Evolutionary conservation across 2,888 invertebrate genomes (phyloP).

Genomic region (Watsonalla binaria): DNA sequence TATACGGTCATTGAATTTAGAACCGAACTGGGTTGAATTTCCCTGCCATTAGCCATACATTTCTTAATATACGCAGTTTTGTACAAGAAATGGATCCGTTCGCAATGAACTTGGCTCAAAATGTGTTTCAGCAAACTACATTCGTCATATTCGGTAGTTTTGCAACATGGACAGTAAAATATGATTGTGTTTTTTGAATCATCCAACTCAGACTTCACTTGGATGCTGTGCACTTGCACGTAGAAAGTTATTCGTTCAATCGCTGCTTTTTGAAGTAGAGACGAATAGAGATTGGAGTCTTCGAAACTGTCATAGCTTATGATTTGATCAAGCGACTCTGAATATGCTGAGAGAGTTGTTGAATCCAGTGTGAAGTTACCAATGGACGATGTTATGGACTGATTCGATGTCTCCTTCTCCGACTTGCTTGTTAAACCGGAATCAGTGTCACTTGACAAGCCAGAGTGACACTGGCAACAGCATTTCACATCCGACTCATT

Average conservation of each 20-base stretch:
- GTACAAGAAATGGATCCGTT: slow-evolving; percentile 66
- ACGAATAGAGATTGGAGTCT: slow-evolving; percentile 48
- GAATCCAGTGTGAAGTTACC: slow-evolving; percentile 65
- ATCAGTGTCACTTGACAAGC: slow-evolving; percentile 36
- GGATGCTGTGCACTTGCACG: slow-evolving; percentile 65
- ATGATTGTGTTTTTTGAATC: slow-evolving; percentile 43
- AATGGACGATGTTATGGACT: slow-evolving; percentile 62
- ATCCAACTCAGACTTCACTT: slow-evolving; percentile 43
- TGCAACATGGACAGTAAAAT: slow-evolving; percentile 59
- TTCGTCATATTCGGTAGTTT: slow-evolving; percentile 48
- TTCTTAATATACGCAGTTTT: slow-evolving; percentile 71
- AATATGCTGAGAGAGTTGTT: slow-evolving; percentile 60
- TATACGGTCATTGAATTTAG: slow-evolving; percentile 71
- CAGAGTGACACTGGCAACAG: slow-evolving; percentile 45
- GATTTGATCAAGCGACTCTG: slow-evolving; percentile 61
- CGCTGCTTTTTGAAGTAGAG: slow-evolving; percentile 56
- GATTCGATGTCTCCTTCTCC: slow-evolving; percentile 38
- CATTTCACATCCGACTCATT: slow-evolving; percentile 25
- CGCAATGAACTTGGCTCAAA: slow-evolving; percentile 55
- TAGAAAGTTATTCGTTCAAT: slow-evolving; percentile 69
- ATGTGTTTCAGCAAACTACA: slow-evolving; percentile 55
- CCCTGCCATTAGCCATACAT: slow-evolving; percentile 55
- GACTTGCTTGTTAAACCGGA: slow-evolving; percentile 47
- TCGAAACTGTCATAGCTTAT: slow-evolving; percentile 67
- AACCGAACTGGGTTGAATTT: slow-evolving; percentile 67